Conservation (phyloP, 2,888 invertebrate species). For the Drosophila testacea region DNA sequence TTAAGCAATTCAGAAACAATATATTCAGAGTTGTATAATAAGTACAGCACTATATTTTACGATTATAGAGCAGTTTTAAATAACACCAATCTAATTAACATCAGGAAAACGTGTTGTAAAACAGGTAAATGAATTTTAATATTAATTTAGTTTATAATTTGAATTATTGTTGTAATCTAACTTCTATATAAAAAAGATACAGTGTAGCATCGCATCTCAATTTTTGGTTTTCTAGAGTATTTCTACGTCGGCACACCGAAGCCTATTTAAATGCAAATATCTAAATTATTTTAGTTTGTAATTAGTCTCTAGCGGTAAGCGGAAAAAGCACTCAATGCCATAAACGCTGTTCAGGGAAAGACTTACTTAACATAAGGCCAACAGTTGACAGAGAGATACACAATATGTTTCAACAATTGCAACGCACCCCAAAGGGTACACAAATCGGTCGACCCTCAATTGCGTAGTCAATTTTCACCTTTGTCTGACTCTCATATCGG, state of each 20-base stretch:
- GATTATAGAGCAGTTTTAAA: no score
- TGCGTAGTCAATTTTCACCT: slow-evolving; percentile 23
- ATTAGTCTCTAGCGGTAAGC: slow-evolving; percentile 31
- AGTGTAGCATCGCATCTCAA: no score
- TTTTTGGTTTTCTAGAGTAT: background rate
- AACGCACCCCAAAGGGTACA: slow-evolving; percentile 17
- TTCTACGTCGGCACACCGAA: background rate
- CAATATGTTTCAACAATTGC: background rate
- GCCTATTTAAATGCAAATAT: background rate
- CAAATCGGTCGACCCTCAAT: slow-evolving; percentile 24
- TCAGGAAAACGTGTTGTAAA: no score
- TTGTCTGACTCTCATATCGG: slow-evolving; percentile 15
- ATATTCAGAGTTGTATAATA: no score
- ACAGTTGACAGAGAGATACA: slow-evolving; percentile 16
- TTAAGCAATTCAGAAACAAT: no score
- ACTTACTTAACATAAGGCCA: slow-evolving; percentile 11
- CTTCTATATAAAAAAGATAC: no score
- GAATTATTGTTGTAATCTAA: no score
- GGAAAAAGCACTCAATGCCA: slow-evolving; percentile 8
- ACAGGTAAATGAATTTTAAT: no score
- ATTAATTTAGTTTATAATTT: no score
- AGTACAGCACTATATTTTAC: no score
- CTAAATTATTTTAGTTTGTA: slow-evolving; percentile 1
- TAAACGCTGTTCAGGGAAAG: slow-evolving; percentile 37
- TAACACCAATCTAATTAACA: no score